Percentiles rank a stretch among this genome's conserved stretches.
These are phyloP conservation scores for Diarsia mendica DNA, from an alignment of 2,888 invertebrate genomes.

Conservation along the genomic window DNA sequence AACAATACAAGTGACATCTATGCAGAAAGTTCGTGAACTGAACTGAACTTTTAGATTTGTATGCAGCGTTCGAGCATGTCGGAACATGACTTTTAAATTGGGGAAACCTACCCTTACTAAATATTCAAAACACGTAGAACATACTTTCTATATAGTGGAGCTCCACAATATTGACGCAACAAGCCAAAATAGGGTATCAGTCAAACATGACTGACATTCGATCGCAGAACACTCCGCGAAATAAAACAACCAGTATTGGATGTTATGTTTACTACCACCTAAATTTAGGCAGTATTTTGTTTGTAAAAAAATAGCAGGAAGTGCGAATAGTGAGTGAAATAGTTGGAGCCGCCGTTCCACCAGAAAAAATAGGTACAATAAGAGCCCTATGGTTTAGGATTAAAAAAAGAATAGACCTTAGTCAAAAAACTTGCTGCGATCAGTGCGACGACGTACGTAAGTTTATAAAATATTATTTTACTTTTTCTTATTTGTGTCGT, in stretches of 20 bases:
- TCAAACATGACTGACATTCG: constrained; percentile 46
- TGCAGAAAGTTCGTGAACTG: neutral
- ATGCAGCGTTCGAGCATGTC: constrained; percentile 24
- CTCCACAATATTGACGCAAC: constrained; percentile 30
- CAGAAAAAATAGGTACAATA: too few species aligned
- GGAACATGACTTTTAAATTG: constrained; percentile 24
- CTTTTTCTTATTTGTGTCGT: too few species aligned
- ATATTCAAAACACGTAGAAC: constrained; percentile 38
- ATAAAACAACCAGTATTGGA: neutral
- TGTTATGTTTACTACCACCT: neutral
- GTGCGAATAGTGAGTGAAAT: too few species aligned
- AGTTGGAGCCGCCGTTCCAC: too few species aligned
- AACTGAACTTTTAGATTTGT: constrained; percentile 27
- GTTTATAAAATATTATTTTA: too few species aligned
- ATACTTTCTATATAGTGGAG: constrained; percentile 22
- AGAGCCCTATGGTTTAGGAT: too few species aligned
- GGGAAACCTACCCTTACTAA: constrained; percentile 7
- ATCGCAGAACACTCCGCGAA: constrained; percentile 22
- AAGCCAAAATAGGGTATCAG: constrained; percentile 12
- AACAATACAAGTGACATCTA: too few species aligned
- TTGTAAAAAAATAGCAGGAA: too few species aligned
- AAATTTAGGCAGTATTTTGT: neutral
- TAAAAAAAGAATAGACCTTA: too few species aligned
- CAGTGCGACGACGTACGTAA: too few species aligned
- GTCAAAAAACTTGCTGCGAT: too few species aligned